Percentiles rank a stretch among this genome's conserved stretches.
phyloP scores from a whole-genome alignment of 1,140 invertebrate genomes.

The Pollicipes pollicipes region DNA sequence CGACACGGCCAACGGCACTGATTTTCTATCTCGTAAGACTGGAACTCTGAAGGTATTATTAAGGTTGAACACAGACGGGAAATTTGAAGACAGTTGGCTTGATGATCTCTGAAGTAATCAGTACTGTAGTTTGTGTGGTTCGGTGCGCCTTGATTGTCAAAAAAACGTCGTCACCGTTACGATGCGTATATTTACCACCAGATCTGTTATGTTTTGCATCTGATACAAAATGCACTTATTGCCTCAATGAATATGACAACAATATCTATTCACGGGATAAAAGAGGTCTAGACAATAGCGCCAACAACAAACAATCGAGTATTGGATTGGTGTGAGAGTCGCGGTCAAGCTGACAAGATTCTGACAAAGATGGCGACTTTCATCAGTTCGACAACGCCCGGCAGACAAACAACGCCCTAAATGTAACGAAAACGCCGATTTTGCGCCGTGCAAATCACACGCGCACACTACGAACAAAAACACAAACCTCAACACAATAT shows the following conservation, averaged over 20 bases:
- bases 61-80: no score
- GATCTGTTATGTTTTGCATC: background rate
- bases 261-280: background rate
- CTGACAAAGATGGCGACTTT: no score
- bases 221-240: conserved; percentile 2
- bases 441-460: background rate
- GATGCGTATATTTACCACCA: conserved; percentile 1
- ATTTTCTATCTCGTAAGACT: no score
- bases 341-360: background rate
- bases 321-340: background rate
- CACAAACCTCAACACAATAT: background rate
- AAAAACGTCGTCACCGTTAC: no score
- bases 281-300: background rate
- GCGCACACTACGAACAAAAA: background rate
- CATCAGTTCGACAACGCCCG: background rate
- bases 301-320: background rate
- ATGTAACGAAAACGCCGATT: background rate
- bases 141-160: no score
- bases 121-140: no score
- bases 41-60: no score
- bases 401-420: background rate
- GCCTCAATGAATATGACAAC: conserved; percentile 1
- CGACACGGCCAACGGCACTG: no score
- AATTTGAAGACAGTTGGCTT: no score
- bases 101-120: no score